Base-by-base conservation (phyloP, 2,797 vertebrate genomes). In the Pseudocheirus occidentalis region DNA sequence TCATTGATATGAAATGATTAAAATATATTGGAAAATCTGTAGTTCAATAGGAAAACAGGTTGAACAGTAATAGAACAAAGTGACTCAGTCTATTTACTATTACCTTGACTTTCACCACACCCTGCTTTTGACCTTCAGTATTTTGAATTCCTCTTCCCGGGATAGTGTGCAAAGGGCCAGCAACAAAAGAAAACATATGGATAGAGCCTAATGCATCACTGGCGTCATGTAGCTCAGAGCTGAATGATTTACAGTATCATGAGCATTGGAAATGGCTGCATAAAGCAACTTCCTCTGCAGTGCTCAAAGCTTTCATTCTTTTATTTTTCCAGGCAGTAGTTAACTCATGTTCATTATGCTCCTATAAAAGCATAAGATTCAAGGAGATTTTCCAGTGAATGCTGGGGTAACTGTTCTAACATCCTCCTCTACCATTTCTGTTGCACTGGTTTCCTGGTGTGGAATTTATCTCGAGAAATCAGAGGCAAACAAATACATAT, bases 11-110 rank as follows among this genome's bases (percentile, higher is more conserved):
- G 28, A 92, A 92, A 91, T 28, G 59, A 16, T 94, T 96, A 55
- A 92, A 57, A 95, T 95, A 46, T 94, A 21, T 58, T 87, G 52
- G 91, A 90, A 95, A 95, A 93, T 95, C 40, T 0, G 50, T 96
- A 29, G 56, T 40, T 98, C 96, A 95, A 90, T 81, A 57, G 18
- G 46, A 90, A 96, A 96, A 57, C 54, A 24, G 55, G 89, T 92
- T 92, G 57, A 90, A 57, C 90, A 93, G 93, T 97, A 90, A 94
- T 53, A 92, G 94, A 94, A 95, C 62, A n/a, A 9, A 16, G 55
- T 97, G 95, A 90, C 90, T 96, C 21, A 66, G 9, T 94, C 55
- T 93, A 92, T 95, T 90, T 56, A 54, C 53, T 54, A 54, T 94
- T 93, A 95, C 55, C 93, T 96, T 94, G 89, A 31, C n/a, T 53